Evolutionary conservation across 1,140 invertebrate species (phyloP), one percentile per base, ranked within the genome.

Genomic region (Melitaea cinxia): DNA sequence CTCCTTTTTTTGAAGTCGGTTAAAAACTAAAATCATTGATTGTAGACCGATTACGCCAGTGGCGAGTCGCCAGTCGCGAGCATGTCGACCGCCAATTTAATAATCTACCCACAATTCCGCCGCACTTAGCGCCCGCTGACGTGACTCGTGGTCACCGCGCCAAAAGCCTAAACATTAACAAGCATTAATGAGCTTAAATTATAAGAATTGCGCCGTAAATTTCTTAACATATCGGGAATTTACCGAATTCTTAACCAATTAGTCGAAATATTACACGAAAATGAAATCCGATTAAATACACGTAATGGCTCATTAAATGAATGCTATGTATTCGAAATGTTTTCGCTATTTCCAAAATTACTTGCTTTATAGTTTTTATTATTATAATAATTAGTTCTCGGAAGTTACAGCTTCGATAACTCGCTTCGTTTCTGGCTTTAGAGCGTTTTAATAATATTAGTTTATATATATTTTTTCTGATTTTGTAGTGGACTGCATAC

Each of bases 131-230:
- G n/a, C n/a, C 47, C n/a, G 15, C 15, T 57, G 17, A 15, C 55
- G 55, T 45, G 37, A 45, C 55, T 17, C 14, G 15, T 26, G 24
- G 39, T 57, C 39, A 45, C 39, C 17, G 23, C 23, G 4, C 39
- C 24, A 30, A 39, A 23, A 37, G n/a, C 33, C 53, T 42, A 24
- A 56, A 39, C 35, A 42, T 45, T 57, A 45, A 57, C 55, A 45
- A 30, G 23, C 55, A 30, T 45, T 57, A 57, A 57, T 17, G 55
- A 45, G 55, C 14, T 17, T 57, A 24, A 57, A 57, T 57, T 57
- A 45, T 57, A 42, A 10, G n/a, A 30, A 30, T 45, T 30, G 12
- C 37, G 39, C 9, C 15, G 17, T 15, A 56, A 39, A 56, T 42
- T n/a, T 35, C 33, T 14, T 5, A 5, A 42, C 54, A 23, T 26